Conservation (phyloP, 2,797 vertebrate genomes). For the Lates japonicus region DNA sequence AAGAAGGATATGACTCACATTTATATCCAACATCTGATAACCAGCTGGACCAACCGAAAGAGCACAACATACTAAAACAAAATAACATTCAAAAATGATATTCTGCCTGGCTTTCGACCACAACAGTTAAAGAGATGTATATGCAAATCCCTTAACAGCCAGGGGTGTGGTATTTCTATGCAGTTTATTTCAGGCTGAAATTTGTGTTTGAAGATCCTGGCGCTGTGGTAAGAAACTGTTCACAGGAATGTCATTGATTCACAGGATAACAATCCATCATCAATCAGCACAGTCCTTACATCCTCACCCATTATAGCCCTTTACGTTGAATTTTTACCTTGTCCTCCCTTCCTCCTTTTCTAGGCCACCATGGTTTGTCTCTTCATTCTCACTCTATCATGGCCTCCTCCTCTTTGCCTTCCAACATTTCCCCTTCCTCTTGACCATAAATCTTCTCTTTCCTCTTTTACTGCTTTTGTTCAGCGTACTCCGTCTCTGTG, state of each 20-base stretch:
- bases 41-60: too few species aligned
- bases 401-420: slow-evolving; percentile 8
- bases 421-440: slow-evolving; percentile 3
- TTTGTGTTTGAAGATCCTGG: neutral
- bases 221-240: neutral
- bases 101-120: neutral
- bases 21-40: too few species aligned
- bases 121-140: neutral
- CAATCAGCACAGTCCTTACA: slow-evolving; percentile 4
- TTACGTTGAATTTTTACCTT: too few species aligned
- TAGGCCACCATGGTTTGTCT: neutral
- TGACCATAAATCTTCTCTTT: neutral
- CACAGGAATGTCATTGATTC: neutral
- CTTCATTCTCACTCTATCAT: neutral
- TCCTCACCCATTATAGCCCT: slow-evolving; percentile 26
- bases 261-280: neutral
- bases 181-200: neutral
- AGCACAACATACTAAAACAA: too few species aligned
- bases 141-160: neutral
- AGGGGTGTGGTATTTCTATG: too few species aligned
- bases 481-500: slow-evolving; percentile 48
- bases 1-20: too few species aligned
- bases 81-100: neutral
- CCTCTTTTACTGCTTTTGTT: slow-evolving; percentile 19
- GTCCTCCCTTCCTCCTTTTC: slow-evolving; percentile 28